Base-by-base conservation (phyloP, 2,113 vertebrate genomes). In the Zapornia atra region DNA sequence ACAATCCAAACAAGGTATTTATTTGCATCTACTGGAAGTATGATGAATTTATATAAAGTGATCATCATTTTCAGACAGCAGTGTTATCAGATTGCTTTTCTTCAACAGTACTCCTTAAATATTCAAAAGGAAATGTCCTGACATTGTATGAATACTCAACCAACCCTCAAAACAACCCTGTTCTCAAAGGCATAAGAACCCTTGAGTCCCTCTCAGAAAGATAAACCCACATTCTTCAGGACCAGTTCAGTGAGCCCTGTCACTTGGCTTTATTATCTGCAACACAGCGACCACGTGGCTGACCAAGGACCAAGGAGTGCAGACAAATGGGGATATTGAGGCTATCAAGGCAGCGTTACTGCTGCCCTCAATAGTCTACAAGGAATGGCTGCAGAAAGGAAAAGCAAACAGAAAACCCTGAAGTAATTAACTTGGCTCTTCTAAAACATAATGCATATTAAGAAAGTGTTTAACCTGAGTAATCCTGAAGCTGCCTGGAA, bases 101-200 rank as follows among this genome's bases (percentile, higher is more conserved):
- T 57, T 26, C 71, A 59, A 17, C 15, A 59, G 31, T 53, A 48
- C n/a, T 64, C 59, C 59, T 81, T 51, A 40, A 36, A 61, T 5
- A 50, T 9, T 61, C 18, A 31, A 28, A 68, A 68, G 25, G 15
- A 86, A 57, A 29, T 0, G 1, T 25, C 54, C 57, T 2, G 1
- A 25, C 38, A 5, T 6, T 8, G 16, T 0, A 42, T 0, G 3
- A 5, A 36, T 4, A 61, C 31, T 15, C 60, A 57, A 31, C 28
- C 36, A 82, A 48, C 16, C 15, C 46, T 22, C 59, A 51, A 26
- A 79, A 26, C 21, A 31, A 38, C 4, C 19, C 21, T 13, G 2
- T 40, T 20, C n/a, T 42, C 51, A n/a, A 33, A 11, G 44, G 56
- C 2, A 0, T 26, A 59, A 73, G 53, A 86, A 51, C 21, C 50